A percentile compares a stretch with the other conserved stretches of the same genome.
These are phyloP conservation scores for Eleginops maclovinus DNA, from an alignment of 2,113 vertebrate genomes.

Conservation along the genomic window DNA sequence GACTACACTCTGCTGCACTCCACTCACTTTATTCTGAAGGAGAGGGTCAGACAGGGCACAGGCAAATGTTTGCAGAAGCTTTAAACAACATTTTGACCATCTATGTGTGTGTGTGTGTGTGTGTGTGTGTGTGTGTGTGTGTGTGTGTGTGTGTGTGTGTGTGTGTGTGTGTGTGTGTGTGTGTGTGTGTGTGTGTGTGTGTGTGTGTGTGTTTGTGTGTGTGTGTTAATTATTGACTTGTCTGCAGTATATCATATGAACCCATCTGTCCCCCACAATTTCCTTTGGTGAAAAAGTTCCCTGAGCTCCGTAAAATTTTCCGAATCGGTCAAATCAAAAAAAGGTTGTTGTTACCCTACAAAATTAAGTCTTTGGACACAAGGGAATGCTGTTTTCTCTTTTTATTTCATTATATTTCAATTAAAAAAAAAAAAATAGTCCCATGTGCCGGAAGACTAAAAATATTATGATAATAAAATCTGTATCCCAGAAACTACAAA, in stretches of 20 bases:
- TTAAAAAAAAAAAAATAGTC: too few relatives aligned
- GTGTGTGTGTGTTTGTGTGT: neutral
- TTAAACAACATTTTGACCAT: constrained; percentile 52
- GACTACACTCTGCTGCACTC: constrained; percentile 48
- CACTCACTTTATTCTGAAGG: constrained; percentile 49
- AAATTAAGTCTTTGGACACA: too few relatives aligned
- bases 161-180: neutral
- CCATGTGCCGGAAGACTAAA: too few relatives aligned
- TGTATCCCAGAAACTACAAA: too few relatives aligned
- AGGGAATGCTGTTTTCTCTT: too few relatives aligned
- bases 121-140: neutral
- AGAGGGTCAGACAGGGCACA: constrained; percentile 59
- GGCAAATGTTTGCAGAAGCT: constrained; percentile 64
- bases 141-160: neutral
- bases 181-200: neutral
- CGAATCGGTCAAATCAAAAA: too few relatives aligned
- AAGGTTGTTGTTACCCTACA: too few relatives aligned
- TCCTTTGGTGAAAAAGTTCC: too few relatives aligned
- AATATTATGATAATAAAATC: too few relatives aligned
- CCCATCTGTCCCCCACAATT: too few relatives aligned
- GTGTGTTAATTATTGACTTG: constrained; percentile 1
- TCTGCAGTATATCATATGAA: neutral
- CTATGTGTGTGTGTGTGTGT: neutral
- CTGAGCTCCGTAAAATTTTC: too few relatives aligned
- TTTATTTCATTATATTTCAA: too few relatives aligned